Evolutionary conservation across 2,113 vertebrate species (phyloP).

Genomic region (Hassar affinis): DNA sequence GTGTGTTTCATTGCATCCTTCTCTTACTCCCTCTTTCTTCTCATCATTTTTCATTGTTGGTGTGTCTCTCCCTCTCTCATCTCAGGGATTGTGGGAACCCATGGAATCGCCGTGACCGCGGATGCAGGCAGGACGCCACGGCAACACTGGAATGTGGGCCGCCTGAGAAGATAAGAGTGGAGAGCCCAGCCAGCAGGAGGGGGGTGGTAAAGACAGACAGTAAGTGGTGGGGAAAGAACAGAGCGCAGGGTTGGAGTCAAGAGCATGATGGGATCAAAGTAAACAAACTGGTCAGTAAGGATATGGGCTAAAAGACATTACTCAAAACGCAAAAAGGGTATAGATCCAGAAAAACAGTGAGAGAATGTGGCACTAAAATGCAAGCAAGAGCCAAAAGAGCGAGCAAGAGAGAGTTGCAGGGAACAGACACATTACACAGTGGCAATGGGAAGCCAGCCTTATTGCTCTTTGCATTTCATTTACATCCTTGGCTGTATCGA

Average conservation of each 20-base stretch:
- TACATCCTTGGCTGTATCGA: slow-evolving; percentile 83
- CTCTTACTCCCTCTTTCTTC: slow-evolving; percentile 24
- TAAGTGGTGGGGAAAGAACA: slow-evolving; percentile 50
- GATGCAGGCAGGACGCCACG: slow-evolving; percentile 80
- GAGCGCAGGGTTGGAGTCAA: slow-evolving; percentile 45
- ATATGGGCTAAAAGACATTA: slow-evolving; percentile 25
- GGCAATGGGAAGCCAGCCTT: slow-evolving; percentile 79
- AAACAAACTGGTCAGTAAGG: slow-evolving; percentile 27
- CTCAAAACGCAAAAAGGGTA: slow-evolving; percentile 7
- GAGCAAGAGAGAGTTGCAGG: slow-evolving; percentile 62
- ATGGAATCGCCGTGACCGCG: slow-evolving; percentile 78
- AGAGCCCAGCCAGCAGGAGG: slow-evolving; percentile 73
- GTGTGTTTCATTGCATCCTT: slow-evolving; percentile 46
- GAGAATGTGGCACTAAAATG: slow-evolving; percentile 59
- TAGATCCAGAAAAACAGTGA: slow-evolving; percentile 53
- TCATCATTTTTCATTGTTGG: slow-evolving; percentile 41
- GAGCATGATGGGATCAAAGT: slow-evolving; percentile 32
- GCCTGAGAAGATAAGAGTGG: slow-evolving; percentile 79
- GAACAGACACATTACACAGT: slow-evolving; percentile 61
- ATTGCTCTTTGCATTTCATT: slow-evolving; percentile 85
- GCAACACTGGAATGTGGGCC: slow-evolving; percentile 79
- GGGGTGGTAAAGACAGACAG: slow-evolving; percentile 21
- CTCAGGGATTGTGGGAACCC: slow-evolving; percentile 78
- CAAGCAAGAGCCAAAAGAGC: slow-evolving; percentile 65
- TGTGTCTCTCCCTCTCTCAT: slow-evolving; percentile 52